A percentile compares a stretch with the other conserved stretches of the same genome.
Conservation (phyloP, 2,113 vertebrate species). For the Lagenorhynchus albirostris region DNA sequence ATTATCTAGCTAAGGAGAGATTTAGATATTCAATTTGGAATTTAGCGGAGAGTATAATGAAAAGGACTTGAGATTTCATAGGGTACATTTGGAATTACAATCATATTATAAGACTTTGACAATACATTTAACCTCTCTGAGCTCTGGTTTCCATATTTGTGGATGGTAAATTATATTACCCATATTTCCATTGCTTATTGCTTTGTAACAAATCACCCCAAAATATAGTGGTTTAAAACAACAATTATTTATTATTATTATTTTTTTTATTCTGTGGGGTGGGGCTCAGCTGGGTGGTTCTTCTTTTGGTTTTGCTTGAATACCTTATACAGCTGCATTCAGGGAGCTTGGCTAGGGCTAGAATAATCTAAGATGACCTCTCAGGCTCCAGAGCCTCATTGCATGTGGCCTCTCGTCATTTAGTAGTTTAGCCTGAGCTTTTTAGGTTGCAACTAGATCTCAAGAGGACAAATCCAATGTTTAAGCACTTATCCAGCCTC, state of each 20-base stretch:
- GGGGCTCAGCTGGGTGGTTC: background rate
- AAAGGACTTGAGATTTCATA: background rate
- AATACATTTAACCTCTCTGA: slow-evolving; percentile 2
- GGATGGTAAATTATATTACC: background rate
- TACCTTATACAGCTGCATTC: background rate
- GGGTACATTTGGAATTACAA: background rate
- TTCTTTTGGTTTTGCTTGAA: background rate
- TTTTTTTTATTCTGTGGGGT: background rate
- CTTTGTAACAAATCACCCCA: background rate
- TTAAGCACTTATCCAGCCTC: background rate
- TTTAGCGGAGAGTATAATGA: background rate
- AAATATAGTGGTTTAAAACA: background rate
- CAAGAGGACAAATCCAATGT: background rate
- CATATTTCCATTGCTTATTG: background rate
- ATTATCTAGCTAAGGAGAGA: background rate
- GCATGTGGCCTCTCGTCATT: background rate
- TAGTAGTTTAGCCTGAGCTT: background rate
- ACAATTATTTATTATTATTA: background rate
- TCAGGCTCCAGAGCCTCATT: background rate
- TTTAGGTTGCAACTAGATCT: background rate
- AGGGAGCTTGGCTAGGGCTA: background rate
- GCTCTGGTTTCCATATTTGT: background rate
- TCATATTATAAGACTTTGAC: background rate
- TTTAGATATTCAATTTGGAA: background rate
- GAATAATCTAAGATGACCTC: background rate